Base-by-base conservation (phyloP, 2,797 vertebrate species). In the Thalassophryne amazonica region DNA sequence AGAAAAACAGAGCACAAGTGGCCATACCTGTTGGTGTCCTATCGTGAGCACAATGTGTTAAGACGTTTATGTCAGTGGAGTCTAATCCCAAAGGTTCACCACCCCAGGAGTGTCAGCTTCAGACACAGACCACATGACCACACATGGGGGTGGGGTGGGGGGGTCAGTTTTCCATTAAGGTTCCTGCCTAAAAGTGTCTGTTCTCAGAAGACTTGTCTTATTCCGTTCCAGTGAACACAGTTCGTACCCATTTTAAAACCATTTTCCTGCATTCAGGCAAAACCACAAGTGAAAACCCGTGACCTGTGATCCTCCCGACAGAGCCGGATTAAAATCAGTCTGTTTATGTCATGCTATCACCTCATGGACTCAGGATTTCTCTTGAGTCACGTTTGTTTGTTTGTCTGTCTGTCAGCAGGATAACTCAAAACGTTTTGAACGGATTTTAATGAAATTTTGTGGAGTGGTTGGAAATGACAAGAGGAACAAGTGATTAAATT, bases 11-110 rank as follows among this genome's bases (percentile, higher is more conserved):
- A 55, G 11, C 1, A 21, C 24, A 35, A 39, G 10, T n/a, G 0
- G 1, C 0, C 63, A 51, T 78, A 85, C 85, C 78, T 63, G 46
- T 30, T 52, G 33, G 6, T 33, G 43, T 37, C 39, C 23, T 31
- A 38, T 30, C 30, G 15, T 53, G 53, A 45, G 43, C 33, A 40
- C 56, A 7, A 19, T 5, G 39, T 28, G 28, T 42, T 47, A 33
- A 43, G 57, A 2, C 34, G 42, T 32, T 50, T n/a, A n/a, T n/a
- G 58, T 65, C 38, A n/a, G 30, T 34, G 19, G 7, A 64, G 52
- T 72, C 40, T 90, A 89, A 90, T 90, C 86, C 86, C 54, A 19
- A 25, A 60, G 78, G 80, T 69, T 56, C 50, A 24, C 23, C 48
- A 15, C 24, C 35, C 35, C 38, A 53, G 16, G 11, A 19, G 27